Evolutionary conservation across 2,888 invertebrate genomes (phyloP), one percentile per base, ranked within the genome.

Genomic region (Cephus spinipes): DNA sequence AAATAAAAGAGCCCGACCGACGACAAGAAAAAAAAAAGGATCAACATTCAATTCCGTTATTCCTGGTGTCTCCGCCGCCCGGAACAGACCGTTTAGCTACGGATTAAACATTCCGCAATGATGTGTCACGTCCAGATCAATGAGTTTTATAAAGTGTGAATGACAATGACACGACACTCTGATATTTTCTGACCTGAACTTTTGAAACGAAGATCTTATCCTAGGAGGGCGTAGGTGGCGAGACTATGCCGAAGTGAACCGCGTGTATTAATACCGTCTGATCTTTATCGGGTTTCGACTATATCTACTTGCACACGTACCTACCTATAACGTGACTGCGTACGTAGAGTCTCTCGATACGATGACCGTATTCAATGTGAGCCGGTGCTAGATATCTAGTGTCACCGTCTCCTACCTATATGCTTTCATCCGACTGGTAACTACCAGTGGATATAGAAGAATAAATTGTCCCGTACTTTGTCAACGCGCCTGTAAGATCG

Each of bases 241-340:
- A 78, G 80, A 78, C 76, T 55, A 23, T 55, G 23, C 55, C 23
- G 23, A 68, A 77, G 75, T 34, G 79, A 77, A 69, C 76, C 74
- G 77, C 74, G 77, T 75, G 79, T 82, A 83, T 82, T 81, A 83
- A 83, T 83, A 80, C 82, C 69, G 76, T 32, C 71, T 73, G 83
- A 83, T 83, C 83, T 79, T 55, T 83, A 83, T 83, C 83, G 73
- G 76, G 32, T 79, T 83, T 81, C 77, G 80, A 83, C 83, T 79
- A 77, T 80, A 81, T 80, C 80, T 35, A 35, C 73, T 33, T 35
- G 12, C 83, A 81, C 79, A 81, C 79, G 80, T 80, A 79, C 73
- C 81, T 79, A 83, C 78, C 81, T 80, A 83, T 23, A 40, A 15
- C 55, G 23, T 9, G 55, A 55, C 55, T 23, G 23, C 23, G 55